phyloP scores from a whole-genome alignment of 1,140 invertebrate species.

The Trachymyrmex cornetzi region DNA sequence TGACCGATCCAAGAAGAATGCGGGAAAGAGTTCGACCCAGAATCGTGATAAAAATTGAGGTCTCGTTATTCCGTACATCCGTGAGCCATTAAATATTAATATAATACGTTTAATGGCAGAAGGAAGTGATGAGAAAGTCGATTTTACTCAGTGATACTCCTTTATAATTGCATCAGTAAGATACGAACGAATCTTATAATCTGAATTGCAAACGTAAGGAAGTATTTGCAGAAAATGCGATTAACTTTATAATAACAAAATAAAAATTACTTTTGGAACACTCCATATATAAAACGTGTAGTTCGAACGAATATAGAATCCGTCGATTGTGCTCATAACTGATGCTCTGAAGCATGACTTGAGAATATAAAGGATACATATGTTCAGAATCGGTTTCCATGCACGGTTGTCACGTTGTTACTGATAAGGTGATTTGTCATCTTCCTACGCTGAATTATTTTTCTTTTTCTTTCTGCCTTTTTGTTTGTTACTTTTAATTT shows the following conservation, averaged over 20 bases:
- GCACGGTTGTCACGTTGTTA: slow-evolving; percentile 10
- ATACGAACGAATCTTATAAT: background rate
- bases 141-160: background rate
- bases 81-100: background rate
- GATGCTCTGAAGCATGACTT: slow-evolving; percentile 46
- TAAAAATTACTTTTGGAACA: slow-evolving; percentile 38
- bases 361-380: slow-evolving; percentile 50
- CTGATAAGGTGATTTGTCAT: slow-evolving; percentile 54
- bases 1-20: slow-evolving; percentile 25
- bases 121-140: background rate
- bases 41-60: slow-evolving; percentile 40
- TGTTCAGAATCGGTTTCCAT: slow-evolving; percentile 32
- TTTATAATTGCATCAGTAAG: background rate
- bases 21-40: background rate
- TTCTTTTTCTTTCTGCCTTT: background rate
- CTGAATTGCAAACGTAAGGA: background rate
- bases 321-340: slow-evolving; percentile 10
- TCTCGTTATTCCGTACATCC: slow-evolving; percentile 18
- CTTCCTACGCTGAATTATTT: background rate
- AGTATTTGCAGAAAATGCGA: background rate
- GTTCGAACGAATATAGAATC: slow-evolving; percentile 43
- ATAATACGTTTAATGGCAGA: background rate
- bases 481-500: background rate
- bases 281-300: slow-evolving; percentile 31
- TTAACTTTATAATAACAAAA: background rate